Base-by-base conservation (phyloP, 2,888 invertebrate species). In the Aelia acuminata region DNA sequence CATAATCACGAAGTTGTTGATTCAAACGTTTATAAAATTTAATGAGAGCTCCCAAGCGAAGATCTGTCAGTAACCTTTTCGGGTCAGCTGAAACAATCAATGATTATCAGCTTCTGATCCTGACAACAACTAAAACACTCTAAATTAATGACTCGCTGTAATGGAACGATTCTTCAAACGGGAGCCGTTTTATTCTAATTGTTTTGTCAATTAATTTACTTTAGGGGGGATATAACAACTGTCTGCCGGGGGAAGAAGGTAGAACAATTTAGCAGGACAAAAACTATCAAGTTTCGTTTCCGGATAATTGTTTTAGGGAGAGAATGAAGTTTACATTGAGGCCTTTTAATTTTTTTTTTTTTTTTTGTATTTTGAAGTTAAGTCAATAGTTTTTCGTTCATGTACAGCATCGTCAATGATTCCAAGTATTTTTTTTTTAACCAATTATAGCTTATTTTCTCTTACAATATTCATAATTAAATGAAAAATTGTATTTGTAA, bases 131-230 rank as follows among this genome's bases (percentile, higher is more conserved):
- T 70, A 35, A 70, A 70, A 8, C 63, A 20, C 63, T 70, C 20
- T 13, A 70, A 70, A 13, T 35, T 70, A 70, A 70, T 35, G 63
- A 7, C 15, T 35, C 15, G 35, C 63, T 31, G 4, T 18, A 4
- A 8, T 5, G 35, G 18, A 35, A 18, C 31, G 20, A 20, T 70
- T 35, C 35, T 70, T 18, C 3, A 26, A 57, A 2, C 18, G 53
- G 26, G 8, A 13, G 10, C 2, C 18, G 31, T 70, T 13, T 70
- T 70, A 70, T 70, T 70, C 35, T 70, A 70, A 70, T 70, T 70
- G 63, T 70, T 63, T 63, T 70, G 63, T 70, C 63, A 35, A 70
- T 63, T 57, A 57, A 57, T 57, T 57, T 70, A 35, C 63, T 70
- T 70, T 0, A n/a, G n/a, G n/a, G n/a, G 35, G 63, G 8, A 70